Evolutionary conservation across 2,113 vertebrate genomes (phyloP).

Genomic region (Cygnus buccinator): DNA sequence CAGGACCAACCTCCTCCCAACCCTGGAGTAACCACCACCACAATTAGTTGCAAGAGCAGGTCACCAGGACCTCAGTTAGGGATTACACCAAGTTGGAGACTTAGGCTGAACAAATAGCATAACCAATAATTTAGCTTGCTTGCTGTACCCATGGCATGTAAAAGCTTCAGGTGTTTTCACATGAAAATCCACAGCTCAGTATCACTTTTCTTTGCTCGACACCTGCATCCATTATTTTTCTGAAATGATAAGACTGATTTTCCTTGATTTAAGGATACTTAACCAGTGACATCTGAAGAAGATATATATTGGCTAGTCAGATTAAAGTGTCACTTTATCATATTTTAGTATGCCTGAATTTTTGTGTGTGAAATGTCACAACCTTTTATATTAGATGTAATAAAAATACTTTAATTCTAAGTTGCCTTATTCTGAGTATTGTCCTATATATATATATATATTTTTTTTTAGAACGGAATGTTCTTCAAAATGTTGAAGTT

Average conservation of each 20-base stretch:
- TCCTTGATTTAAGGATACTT: not conserved
- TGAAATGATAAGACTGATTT: not conserved
- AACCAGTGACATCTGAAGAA: not conserved
- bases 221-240: not conserved
- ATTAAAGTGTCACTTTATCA: not conserved
- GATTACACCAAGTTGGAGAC: not conserved
- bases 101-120: not conserved
- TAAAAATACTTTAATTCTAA: not conserved
- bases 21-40: not conserved
- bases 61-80: not conserved
- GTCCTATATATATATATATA: accelerated
- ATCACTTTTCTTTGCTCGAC: not conserved
- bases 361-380: not conserved
- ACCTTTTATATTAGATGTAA: not conserved
- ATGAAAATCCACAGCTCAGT: not conserved
- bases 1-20: not conserved
- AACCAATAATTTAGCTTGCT: not conserved
- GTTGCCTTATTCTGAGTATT: not conserved
- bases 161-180: not conserved
- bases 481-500: not conserved
- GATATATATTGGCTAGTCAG: not conserved
- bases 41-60: not conserved
- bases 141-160: not conserved
- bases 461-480: not conserved
- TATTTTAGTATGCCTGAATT: not conserved